Evolutionary conservation across 2,888 invertebrate species (phyloP).

Genomic region (Andrena camellia): DNA sequence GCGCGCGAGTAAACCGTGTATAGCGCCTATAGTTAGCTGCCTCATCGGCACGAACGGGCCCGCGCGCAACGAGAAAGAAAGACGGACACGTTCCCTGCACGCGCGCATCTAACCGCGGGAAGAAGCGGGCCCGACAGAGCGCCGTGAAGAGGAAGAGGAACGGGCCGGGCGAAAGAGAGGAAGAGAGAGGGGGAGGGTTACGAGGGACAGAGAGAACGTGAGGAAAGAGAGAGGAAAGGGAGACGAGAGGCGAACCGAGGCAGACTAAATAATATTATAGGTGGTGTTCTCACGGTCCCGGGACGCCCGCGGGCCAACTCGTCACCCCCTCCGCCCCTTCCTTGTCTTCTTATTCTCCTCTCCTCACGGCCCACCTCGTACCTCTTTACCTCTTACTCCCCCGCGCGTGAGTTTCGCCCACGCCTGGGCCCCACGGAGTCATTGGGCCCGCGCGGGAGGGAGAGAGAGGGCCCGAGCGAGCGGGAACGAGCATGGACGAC

Average conservation of each 20-base stretch:
- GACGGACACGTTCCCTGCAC: constrained; percentile 63
- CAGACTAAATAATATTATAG: constrained; percentile 86
- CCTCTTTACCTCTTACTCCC: constrained; percentile 59
- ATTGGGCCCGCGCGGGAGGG: constrained; percentile 66
- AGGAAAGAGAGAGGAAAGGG: constrained; percentile 51
- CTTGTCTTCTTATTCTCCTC: constrained; percentile 68
- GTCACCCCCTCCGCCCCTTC: constrained; percentile 74
- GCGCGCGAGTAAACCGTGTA: constrained; percentile 83
- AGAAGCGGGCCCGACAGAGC: constrained; percentile 39
- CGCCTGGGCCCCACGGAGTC: constrained; percentile 74
- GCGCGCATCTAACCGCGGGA: constrained; percentile 44
- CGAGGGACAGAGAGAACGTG: constrained; percentile 49
- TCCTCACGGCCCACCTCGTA: constrained; percentile 58
- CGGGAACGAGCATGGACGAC: constrained; percentile 66
- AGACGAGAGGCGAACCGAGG: constrained; percentile 73
- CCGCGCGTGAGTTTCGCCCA: constrained; percentile 80
- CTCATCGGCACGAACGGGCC: constrained; percentile 48
- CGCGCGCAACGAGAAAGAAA: constrained; percentile 54
- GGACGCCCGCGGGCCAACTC: constrained; percentile 85
- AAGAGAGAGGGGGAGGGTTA: constrained; percentile 36
- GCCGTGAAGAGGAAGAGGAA: constrained; percentile 31
- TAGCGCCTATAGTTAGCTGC: constrained; percentile 78
- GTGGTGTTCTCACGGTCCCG: constrained; percentile 85
- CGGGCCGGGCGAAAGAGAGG: constrained; percentile 14
- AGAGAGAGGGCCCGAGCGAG: constrained; percentile 56